Evolutionary conservation across 35 echinoderm and acorn worm genomes (phyloP).

Genomic region (Holothuria glaberrima): DNA sequence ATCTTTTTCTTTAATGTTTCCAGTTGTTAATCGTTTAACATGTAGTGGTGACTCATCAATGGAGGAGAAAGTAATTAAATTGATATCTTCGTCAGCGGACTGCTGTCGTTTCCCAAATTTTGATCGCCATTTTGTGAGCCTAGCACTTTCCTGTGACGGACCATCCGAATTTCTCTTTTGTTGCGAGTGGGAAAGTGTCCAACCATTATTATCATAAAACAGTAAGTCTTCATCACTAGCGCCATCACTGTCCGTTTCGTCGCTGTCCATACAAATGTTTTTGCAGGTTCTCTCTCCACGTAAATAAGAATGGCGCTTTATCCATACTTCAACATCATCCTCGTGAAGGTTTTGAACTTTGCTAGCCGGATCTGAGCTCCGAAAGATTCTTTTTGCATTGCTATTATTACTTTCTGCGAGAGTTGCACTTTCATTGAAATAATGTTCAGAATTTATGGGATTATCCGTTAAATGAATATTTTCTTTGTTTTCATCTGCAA

Average conservation of each 20-base stretch:
- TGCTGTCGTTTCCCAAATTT: slow-evolving; percentile 1
- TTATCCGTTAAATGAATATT: too few species aligned
- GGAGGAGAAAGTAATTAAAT: slow-evolving; percentile 24
- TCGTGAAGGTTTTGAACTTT: neutral
- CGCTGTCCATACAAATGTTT: neutral
- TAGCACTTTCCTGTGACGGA: neutral
- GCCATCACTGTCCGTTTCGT: neutral
- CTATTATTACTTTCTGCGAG: neutral
- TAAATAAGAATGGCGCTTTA: neutral
- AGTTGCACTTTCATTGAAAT: neutral
- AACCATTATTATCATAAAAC: too few species aligned
- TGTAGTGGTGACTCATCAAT: slow-evolving; percentile 19
- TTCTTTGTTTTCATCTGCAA: too few species aligned
- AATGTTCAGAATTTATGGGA: neutral
- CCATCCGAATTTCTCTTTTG: too few species aligned
- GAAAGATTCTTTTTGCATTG: slow-evolving; percentile 19
- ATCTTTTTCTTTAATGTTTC: neutral
- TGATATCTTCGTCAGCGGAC: slow-evolving; percentile 16
- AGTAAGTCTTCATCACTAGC: too few species aligned
- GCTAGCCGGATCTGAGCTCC: slow-evolving; percentile 16
- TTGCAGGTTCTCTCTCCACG: too few species aligned
- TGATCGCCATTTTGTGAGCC: slow-evolving; percentile 13
- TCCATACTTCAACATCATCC: neutral
- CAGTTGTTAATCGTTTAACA: slow-evolving; percentile 14
- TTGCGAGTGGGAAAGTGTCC: too few species aligned